Base-by-base conservation (phyloP, 2,113 vertebrate genomes). In the Camelus bactrianus region DNA sequence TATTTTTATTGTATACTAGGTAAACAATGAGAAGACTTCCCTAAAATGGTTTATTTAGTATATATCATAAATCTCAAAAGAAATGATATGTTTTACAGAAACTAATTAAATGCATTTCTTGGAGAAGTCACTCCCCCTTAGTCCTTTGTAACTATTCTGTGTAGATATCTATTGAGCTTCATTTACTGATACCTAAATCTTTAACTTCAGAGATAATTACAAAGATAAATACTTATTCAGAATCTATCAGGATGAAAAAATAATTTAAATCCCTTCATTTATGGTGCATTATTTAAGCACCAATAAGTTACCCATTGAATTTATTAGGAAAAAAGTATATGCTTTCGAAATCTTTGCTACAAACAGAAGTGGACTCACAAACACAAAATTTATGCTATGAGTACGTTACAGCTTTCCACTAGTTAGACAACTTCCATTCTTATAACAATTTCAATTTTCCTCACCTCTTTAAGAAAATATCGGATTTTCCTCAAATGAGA, bases 181-280 rank as follows among this genome's bases (percentile, higher is more conserved):
- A 77, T 42, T 90, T 93, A 75, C 35, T 91, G n/a, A 91, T 88
- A 13, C 17, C 60, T 88, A 91, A 64, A 80, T 88, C 5, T 70
- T 82, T 83, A 77, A 70, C 19, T 56, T 85, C 46, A 84, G 46
- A 93, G 10, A 67, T 28, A 79, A 88, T 79, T 84, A 81, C 3
- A 69, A 93, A 70, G 8, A 77, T 38, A 79, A 95, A 82, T 67
- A 90, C 35, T 52, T 79, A 95, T 56, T 76, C n/a, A 65, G n/a
- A 95, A 85, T 69, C 24, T 15, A 58, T 52, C 42, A 84, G 11
- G 60, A 80, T 89, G 17, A 30, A 84, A 95, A 46, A 79, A 69
- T 72, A 67, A 93, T 54, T 95, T 84, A 67, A 90, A 79, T 65
- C 2, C 16, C 13, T 93, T 83, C 42, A 72, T 32, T 60, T 54